These are phyloP conservation scores for Podarcis cretensis DNA, from an alignment of 2,113 vertebrate genomes.

Conservation along the genomic window DNA sequence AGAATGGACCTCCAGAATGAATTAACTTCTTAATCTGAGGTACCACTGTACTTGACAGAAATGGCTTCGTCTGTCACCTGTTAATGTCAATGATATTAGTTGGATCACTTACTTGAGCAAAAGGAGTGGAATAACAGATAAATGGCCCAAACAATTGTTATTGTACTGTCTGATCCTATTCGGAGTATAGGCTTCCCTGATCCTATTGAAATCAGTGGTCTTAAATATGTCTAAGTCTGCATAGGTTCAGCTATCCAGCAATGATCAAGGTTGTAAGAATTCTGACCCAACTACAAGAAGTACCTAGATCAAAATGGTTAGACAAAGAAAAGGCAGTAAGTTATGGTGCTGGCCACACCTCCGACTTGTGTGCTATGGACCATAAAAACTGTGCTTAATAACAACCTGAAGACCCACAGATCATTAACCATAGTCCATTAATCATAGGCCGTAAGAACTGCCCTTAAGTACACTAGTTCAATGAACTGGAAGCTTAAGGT, in stretches of 20 bases:
- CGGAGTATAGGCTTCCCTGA: background rate
- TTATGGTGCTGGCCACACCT: background rate
- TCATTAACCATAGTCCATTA: constrained; percentile 19
- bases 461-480: background rate
- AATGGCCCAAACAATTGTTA: background rate
- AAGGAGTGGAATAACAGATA: background rate
- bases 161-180: background rate
- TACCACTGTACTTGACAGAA: background rate
- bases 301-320: background rate
- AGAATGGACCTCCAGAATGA: too few species aligned
- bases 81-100: background rate
- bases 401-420: background rate
- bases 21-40: too few species aligned
- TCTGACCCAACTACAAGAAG: background rate
- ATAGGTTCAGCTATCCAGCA: background rate
- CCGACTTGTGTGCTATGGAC: background rate
- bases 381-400: constrained; percentile 8
- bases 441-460: background rate
- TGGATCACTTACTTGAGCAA: background rate
- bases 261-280: background rate
- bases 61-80: background rate
- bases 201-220: background rate
- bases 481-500: background rate
- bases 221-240: background rate
- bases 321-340: background rate